Conservation (phyloP, 2,797 vertebrate genomes). For the Pachyuromys duprasi region DNA sequence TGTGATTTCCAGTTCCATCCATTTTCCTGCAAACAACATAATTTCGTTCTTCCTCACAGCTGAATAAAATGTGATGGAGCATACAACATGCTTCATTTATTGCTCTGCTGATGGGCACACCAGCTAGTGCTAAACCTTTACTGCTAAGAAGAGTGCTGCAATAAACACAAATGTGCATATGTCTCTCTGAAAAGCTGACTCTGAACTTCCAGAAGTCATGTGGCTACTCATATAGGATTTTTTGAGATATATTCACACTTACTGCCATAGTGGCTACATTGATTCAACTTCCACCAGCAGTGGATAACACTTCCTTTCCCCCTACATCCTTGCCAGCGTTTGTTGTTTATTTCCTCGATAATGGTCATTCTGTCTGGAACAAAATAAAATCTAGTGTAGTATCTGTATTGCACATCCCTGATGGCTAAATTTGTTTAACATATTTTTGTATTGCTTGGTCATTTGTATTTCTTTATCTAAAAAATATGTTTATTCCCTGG, state of each 20-base stretch:
- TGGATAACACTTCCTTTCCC: neutral
- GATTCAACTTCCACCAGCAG: neutral
- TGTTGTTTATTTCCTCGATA: neutral
- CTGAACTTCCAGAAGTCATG: neutral
- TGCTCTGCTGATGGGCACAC: neutral
- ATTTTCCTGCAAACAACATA: neutral
- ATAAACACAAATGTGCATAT: neutral
- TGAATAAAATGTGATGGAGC: no score
- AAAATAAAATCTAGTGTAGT: neutral
- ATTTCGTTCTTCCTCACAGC: neutral
- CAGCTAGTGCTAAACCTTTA: neutral
- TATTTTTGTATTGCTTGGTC: neutral
- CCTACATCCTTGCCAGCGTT: no score
- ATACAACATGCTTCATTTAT: neutral
- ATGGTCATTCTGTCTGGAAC: neutral
- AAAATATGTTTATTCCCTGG: no score
- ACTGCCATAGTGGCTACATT: neutral
- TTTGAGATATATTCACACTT: neutral
- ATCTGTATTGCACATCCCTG: neutral
- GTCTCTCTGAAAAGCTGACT: neutral
- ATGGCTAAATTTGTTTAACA: neutral
- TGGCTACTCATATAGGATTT: no score
- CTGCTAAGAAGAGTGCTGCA: neutral
- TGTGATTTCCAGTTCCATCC: neutral
- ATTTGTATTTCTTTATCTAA: neutral